Conservation (phyloP, 1,140 invertebrate species). For the Periplaneta americana region DNA sequence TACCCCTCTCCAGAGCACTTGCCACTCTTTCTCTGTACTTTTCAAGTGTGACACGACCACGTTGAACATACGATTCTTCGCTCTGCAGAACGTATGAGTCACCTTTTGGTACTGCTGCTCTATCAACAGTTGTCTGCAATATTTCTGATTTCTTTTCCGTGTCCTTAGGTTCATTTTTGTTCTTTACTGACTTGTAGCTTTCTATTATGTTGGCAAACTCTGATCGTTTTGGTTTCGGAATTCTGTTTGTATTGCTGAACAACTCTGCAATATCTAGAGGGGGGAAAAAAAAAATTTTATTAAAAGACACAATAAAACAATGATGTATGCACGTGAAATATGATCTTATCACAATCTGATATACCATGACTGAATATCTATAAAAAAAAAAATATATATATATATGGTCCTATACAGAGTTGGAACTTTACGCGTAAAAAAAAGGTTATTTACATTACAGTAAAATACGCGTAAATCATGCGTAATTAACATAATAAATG, state of each 20-base stretch:
- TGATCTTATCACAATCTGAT: too few species aligned
- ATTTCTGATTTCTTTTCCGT: background rate
- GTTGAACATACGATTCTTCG: background rate
- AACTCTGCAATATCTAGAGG: background rate
- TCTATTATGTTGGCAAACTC: background rate
- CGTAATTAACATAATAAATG: too few species aligned
- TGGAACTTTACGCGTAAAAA: too few species aligned
- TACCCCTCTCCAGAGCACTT: background rate
- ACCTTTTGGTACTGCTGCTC: background rate
- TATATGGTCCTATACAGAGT: too few species aligned
- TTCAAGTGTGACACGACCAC: background rate
- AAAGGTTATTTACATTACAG: too few species aligned
- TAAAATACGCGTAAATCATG: too few species aligned
- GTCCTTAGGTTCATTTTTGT: background rate
- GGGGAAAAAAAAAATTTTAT: too few species aligned
- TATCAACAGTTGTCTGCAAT: background rate
- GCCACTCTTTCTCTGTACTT: background rate
- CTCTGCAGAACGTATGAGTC: background rate
- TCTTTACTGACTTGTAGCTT: background rate
- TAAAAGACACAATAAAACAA: too few species aligned
- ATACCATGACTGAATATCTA: too few species aligned
- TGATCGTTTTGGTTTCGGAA: background rate
- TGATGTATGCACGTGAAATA: too few species aligned
- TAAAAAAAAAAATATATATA: too few species aligned
- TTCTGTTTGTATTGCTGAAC: background rate